These are phyloP conservation scores for Palaemon carinicauda DNA, from an alignment of 1,140 invertebrate species.

Conservation along the genomic window DNA sequence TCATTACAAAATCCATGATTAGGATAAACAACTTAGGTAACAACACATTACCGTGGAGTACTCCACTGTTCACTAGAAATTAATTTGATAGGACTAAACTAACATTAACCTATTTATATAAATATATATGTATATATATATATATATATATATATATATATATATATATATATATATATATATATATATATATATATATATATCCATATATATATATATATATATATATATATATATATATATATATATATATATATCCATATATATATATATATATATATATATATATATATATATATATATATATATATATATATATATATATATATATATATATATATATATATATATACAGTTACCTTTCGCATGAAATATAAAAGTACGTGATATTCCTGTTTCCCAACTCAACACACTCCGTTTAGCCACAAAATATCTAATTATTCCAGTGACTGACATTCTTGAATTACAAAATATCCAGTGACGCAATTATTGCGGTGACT, in stretches of 20 bases:
- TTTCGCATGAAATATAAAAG: background rate
- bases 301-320: background rate
- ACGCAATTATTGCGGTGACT: too few species aligned
- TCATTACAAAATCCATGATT: too few species aligned
- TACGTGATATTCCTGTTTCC: background rate
- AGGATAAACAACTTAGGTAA: too few species aligned
- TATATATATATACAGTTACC: background rate
- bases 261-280: background rate
- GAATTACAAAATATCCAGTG: too few species aligned
- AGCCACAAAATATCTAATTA: background rate
- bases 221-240: background rate
- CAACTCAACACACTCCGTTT: background rate
- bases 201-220: background rate
- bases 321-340: background rate
- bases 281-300: background rate
- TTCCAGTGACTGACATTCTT: background rate
- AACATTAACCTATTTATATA: too few species aligned
- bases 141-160: background rate
- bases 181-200: background rate
- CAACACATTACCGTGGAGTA: too few species aligned
- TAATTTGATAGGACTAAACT: too few species aligned
- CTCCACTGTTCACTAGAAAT: too few species aligned
- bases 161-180: background rate
- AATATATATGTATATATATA: background rate
- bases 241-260: background rate